Conservation (phyloP, 2,888 invertebrate genomes). For the Synergus itoensis region DNA sequence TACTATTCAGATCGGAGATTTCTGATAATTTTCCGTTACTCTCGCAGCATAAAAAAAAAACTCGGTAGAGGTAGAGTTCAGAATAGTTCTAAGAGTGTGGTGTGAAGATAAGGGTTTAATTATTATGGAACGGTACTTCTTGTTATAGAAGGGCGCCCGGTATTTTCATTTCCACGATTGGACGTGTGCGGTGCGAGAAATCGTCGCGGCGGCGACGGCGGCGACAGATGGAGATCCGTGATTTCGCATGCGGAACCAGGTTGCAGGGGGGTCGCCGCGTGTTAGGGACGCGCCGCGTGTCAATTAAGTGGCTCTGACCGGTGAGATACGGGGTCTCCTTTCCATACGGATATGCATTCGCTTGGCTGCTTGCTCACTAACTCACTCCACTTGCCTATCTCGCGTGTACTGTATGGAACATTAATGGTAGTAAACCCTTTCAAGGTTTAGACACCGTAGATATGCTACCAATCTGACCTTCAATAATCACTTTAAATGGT, state of each 20-base stretch:
- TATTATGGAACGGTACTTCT: background rate
- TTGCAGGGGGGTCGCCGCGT: conserved; percentile 75
- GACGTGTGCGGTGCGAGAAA: conserved; percentile 58
- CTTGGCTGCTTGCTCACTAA: conserved; percentile 44
- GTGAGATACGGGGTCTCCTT: conserved; percentile 76
- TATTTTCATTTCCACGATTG: conserved; percentile 58
- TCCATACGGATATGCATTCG: conserved; percentile 72
- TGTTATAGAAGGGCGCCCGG: conserved; percentile 27
- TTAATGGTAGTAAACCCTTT: conserved; percentile 35
- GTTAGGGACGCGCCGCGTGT: conserved; percentile 77
- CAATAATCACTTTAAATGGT: conserved; percentile 26
- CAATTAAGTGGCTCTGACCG: conserved; percentile 76
- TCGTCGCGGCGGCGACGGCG: conserved; percentile 54
- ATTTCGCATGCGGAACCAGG: conserved; percentile 63
- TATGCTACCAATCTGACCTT: conserved; percentile 35
- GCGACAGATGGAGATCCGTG: conserved; percentile 75
- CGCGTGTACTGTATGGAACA: conserved; percentile 44
- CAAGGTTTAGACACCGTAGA: conserved; percentile 19
- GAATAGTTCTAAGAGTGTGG: background rate
- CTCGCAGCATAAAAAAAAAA: too few relatives aligned
- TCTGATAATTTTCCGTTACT: too few relatives aligned
- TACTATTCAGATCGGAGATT: too few relatives aligned
- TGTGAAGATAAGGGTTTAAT: background rate
- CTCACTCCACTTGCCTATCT: conserved; percentile 48
- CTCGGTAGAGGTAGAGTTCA: too few relatives aligned